Base-by-base conservation (phyloP, 2,797 vertebrate genomes). In the Syngnathus rostellatus region DNA sequence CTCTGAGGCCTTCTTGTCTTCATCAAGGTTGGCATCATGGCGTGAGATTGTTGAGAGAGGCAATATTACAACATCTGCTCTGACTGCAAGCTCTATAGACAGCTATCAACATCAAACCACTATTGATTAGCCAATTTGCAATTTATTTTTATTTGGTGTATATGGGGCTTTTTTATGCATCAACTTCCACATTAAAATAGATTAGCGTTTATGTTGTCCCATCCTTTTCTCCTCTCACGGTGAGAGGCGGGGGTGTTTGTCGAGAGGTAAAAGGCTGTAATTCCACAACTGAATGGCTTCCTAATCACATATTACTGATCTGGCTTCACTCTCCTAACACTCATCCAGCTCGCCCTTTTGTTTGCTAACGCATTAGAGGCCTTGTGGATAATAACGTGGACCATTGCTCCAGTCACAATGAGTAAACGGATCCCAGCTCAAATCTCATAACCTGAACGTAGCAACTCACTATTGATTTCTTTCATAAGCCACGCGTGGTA, bases 231-330 rank as follows among this genome's bases (percentile, higher is more conserved):
- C 53, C 23, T 64, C 46, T 48, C 41, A 62, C 41, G 6, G 45
- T 12, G 25, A 53, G 17, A 37, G 25, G 9, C 4, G 38, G 43
- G 37, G 41, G 43, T 23, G 41, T 60, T 74, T 74, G 68, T 74
- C 19, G 65, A 65, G 68, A 77, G 70, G 72, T 66, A 72, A 67
- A 74, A 64, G 67, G 72, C 72, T 63, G 70, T 76, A 70, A 82
- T 80, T 82, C 79, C 14, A 62, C 65, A 63, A 73, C 64, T 81
- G 73, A 85, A 80, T 68, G 75, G 77, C 68, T 81, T 76, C 75
- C 74, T 84, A 82, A 86, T 86, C 81, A 85, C 70, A 81, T 84
- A 82, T 80, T 75, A 73, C 77, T 81, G 77, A 85, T 88, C 78
- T 82, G 75, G 69, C 70, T 70, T 72, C 31, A 38, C 72, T 72